Evolutionary conservation across 2,888 invertebrate genomes (phyloP).

Genomic region (Pristionchus fissidentatus): DNA sequence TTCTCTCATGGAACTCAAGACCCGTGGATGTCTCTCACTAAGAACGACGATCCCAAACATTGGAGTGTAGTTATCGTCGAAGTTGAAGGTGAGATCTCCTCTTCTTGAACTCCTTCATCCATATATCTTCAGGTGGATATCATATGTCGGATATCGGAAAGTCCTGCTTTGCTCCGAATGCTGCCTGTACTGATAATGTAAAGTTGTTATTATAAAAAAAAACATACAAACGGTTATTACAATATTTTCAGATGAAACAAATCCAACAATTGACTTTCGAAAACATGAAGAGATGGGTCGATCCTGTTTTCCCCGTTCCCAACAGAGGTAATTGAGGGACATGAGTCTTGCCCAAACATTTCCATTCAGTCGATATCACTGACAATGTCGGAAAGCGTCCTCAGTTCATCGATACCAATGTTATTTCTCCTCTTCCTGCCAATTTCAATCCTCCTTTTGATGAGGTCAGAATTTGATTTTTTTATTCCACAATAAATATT

Average conservation of each 20-base stretch:
- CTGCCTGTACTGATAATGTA: background rate
- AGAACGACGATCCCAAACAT: background rate
- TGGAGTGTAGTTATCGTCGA: conserved; percentile 20
- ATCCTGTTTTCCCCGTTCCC: conserved; percentile 42
- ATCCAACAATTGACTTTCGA: conserved; percentile 54
- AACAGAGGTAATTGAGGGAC: background rate
- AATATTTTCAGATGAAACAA: conserved; percentile 39
- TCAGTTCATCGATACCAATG: background rate
- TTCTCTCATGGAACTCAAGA: conserved; percentile 35
- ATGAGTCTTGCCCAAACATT: background rate
- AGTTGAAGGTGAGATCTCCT: background rate
- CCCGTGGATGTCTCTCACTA: conserved; percentile 40
- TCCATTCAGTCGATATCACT: conserved; percentile 22
- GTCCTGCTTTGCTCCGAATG: background rate
- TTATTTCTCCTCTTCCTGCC: background rate
- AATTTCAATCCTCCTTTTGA: background rate
- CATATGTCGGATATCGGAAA: background rate
- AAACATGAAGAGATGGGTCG: conserved; percentile 61
- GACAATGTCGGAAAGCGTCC: conserved; percentile 43
- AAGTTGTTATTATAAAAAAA: background rate
- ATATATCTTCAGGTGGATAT: background rate
- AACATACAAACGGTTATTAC: background rate
- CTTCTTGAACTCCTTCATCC: background rate
- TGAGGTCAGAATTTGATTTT: background rate
- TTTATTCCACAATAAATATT: background rate